Evolutionary conservation across 2,888 invertebrate genomes (phyloP), one percentile per base, ranked within the genome.

Genomic region (Rhaphigaster nebulosa): DNA sequence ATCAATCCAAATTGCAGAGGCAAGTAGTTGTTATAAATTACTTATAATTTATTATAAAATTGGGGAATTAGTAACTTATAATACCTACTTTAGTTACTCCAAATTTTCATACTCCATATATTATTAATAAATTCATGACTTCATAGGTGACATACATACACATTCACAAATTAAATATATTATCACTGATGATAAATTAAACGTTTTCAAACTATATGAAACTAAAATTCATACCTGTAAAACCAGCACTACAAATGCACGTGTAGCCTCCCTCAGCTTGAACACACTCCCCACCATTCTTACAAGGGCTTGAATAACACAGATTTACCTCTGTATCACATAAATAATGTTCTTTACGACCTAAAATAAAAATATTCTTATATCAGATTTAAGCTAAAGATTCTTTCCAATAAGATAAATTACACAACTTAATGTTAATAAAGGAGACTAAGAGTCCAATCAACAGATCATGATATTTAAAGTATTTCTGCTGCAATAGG

Each of bases 301-400:
- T 95, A 93, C 99, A 99, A 0, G 99, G 99, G 92, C 97, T 97
- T 0, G 99, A 99, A 93, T 99, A 99, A 93, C 99, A 99, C 1
- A 99, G 95, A 94, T 99, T 98, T 4, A 99, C 98, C 94, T 99
- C 99, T 0, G 98, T 98, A 93, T 99, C 99, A 93, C 99, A 99
- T 93, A 98, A 95, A 93, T 98, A 98, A 93, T 98, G 97, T 92
- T 98, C 97, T 92, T 96, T 95, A 91, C 97, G 97, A 2, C 98
- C 98, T 95, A 93, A 34, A 91, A 89, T 50, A 29, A 70, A 29
- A 38, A 20, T 1, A 20, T 12, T 70, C 34, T 70, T 8, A 52
- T 5, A 41, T 29, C 20, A 87, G 4, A 87, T 41, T 90, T 90
- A 65, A n/a, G 13, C 1, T 29, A 13, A 65, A 13, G 15, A 1